Conservation (phyloP, 2,888 invertebrate genomes). For the Yponomeuta plumbellus region DNA sequence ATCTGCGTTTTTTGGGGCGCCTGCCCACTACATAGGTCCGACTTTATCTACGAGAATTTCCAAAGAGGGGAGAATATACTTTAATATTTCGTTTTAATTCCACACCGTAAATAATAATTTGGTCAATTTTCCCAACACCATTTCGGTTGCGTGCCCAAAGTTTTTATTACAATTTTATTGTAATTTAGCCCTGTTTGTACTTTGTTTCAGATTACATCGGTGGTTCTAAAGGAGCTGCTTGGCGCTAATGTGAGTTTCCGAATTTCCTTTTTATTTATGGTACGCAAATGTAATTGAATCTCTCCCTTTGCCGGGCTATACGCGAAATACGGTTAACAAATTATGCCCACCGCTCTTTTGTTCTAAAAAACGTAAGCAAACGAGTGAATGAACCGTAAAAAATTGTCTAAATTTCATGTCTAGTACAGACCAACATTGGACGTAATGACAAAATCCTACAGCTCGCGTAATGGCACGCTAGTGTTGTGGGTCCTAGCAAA, state of each 20-base stretch:
- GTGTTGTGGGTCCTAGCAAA: constrained; percentile 40
- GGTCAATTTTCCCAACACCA: constrained; percentile 71
- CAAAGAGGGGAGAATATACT: constrained; percentile 61
- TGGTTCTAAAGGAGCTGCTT: constrained; percentile 64
- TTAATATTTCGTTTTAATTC: constrained; percentile 71
- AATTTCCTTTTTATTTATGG: constrained; percentile 63
- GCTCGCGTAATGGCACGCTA: constrained; percentile 47
- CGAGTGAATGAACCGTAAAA: neutral
- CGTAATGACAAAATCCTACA: constrained; percentile 47
- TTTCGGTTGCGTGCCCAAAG: constrained; percentile 73
- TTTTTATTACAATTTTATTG: constrained; percentile 76
- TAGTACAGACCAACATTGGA: constrained; percentile 34
- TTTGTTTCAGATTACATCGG: constrained; percentile 75
- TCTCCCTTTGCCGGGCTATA: constrained; percentile 28
- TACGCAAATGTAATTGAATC: constrained; percentile 59
- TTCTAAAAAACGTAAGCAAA: constrained; percentile 4
- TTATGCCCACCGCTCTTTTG: constrained; percentile 14
- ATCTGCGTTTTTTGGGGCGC: too few relatives aligned
- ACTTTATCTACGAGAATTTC: constrained; percentile 30
- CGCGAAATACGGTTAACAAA: constrained; percentile 14
- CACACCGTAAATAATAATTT: constrained; percentile 73
- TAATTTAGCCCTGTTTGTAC: constrained; percentile 76
- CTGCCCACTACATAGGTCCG: too few relatives aligned
- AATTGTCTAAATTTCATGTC: constrained; percentile 43
- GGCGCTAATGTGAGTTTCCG: constrained; percentile 73